phyloP scores from a whole-genome alignment of 2,113 vertebrate genomes.

The Tupaia tana region DNA sequence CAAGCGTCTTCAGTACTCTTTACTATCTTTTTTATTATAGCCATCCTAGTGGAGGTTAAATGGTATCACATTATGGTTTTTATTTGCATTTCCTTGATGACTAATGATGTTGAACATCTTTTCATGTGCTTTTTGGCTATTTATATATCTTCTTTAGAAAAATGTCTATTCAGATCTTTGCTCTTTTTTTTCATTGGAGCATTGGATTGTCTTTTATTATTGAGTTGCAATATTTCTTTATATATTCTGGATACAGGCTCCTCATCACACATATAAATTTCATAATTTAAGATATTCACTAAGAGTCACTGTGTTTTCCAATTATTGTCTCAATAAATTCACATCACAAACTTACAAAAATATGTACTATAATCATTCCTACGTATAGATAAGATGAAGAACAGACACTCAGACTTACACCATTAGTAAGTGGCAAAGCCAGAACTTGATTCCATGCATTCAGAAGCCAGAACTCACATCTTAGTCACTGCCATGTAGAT shows the following conservation, averaged over 20 bases:
- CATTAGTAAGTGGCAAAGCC: not conserved
- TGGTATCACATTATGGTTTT: not conserved
- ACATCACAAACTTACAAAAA: constrained; percentile 48
- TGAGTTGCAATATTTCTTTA: constrained; percentile 9
- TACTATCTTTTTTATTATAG: not conserved
- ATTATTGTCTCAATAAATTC: constrained; percentile 51
- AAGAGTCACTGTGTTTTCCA: constrained; percentile 2
- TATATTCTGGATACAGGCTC: constrained; percentile 38
- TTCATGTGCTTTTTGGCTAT: not conserved
- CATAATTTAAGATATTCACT: constrained; percentile 44
- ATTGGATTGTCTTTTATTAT: constrained; percentile 10
- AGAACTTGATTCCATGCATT: constrained; percentile 46
- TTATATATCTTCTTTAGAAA: constrained; percentile 3
- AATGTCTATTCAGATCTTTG: constrained; percentile 48
- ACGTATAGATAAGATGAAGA: constrained; percentile 32
- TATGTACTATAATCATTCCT: constrained; percentile 33
- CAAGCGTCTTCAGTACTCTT: not conserved
- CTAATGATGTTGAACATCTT: not conserved
- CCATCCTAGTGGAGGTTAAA: not conserved
- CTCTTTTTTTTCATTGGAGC: not conserved
- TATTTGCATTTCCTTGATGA: constrained; percentile 29
- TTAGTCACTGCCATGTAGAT: not conserved
- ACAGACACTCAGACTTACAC: not conserved
- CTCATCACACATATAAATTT: constrained; percentile 28
- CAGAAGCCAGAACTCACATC: not conserved